A percentile compares a stretch with the other conserved stretches of the same genome.
phyloP scores from a whole-genome alignment of 2,797 vertebrate genomes.

The Leptatherina wallacei region DNA sequence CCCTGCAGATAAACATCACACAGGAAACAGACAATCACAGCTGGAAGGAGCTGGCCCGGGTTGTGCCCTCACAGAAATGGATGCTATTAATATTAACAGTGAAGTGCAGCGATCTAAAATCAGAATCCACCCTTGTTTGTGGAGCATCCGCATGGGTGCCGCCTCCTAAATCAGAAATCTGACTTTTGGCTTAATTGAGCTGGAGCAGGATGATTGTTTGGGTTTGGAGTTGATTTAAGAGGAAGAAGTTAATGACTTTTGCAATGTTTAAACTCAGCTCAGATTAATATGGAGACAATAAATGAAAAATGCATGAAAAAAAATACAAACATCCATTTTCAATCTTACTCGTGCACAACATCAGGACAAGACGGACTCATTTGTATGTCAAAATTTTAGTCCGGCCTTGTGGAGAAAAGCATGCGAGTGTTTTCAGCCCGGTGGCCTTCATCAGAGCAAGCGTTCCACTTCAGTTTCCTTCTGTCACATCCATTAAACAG shows the following conservation, averaged over 20 bases:
- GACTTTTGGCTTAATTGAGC: not conserved
- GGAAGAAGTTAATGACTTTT: constrained; percentile 8
- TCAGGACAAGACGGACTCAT: not conserved
- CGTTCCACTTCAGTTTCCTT: constrained; percentile 8
- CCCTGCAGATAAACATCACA: constrained; percentile 73
- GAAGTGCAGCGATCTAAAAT: constrained; percentile 25
- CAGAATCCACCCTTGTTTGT: constrained; percentile 34
- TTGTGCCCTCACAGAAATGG: constrained; percentile 58
- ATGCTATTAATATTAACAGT: constrained; percentile 53
- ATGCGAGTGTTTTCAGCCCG: not conserved
- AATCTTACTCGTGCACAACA: not conserved
- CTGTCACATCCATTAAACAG: constrained; percentile 24
- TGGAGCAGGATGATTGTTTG: constrained; percentile 20
- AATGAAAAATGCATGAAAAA: constrained; percentile 3
- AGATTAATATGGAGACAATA: not conserved
- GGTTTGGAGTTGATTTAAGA: constrained; percentile 16
- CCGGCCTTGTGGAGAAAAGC: not conserved
- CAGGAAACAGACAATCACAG: constrained; percentile 75
- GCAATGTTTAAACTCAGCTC: not conserved
- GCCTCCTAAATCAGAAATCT: constrained; percentile 25
- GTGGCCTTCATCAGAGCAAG: constrained; percentile 1
- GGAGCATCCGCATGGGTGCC: constrained; percentile 26
- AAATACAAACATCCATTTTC: not conserved
- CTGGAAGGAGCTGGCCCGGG: constrained; percentile 27
- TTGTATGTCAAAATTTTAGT: not conserved